phyloP scores from a whole-genome alignment of 2,113 vertebrate genomes.

The Megaceryle torquata region DNA sequence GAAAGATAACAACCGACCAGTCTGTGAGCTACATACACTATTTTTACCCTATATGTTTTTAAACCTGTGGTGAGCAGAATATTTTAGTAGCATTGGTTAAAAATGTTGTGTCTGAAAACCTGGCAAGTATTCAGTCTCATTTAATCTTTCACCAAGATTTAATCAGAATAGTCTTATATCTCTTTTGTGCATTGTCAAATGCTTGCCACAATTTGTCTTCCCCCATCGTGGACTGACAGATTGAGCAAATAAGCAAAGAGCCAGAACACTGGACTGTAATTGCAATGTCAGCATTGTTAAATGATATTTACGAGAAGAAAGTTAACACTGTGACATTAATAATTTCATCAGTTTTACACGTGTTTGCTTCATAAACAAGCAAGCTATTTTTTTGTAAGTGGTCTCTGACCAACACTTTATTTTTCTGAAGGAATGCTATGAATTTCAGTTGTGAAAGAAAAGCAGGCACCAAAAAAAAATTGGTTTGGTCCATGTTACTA shows the following conservation, averaged over 20 bases:
- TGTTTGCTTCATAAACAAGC: slow-evolving; percentile 78
- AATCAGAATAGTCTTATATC: slow-evolving; percentile 75
- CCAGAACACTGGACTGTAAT: slow-evolving; percentile 68
- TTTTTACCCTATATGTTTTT: slow-evolving; percentile 10
- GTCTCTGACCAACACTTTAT: slow-evolving; percentile 52
- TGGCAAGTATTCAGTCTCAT: slow-evolving; percentile 67
- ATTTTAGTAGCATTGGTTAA: slow-evolving; percentile 55
- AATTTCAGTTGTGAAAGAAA: slow-evolving; percentile 62
- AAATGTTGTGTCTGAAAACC: slow-evolving; percentile 58
- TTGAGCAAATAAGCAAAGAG: slow-evolving; percentile 71
- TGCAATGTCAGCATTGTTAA: slow-evolving; percentile 76
- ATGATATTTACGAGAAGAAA: slow-evolving; percentile 77
- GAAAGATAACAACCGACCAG: not conserved
- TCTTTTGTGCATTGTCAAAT: slow-evolving; percentile 75
- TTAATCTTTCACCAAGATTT: slow-evolving; percentile 78
- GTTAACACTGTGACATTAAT: slow-evolving; percentile 77
- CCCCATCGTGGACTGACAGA: slow-evolving; percentile 67
- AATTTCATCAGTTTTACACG: slow-evolving; percentile 74
- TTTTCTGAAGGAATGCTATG: slow-evolving; percentile 45
- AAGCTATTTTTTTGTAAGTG: slow-evolving; percentile 66
- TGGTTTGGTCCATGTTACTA: not conserved
- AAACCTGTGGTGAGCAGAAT: slow-evolving; percentile 7
- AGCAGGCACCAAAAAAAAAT: slow-evolving; percentile 35
- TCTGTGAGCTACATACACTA: not conserved
- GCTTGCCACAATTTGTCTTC: slow-evolving; percentile 71